These are phyloP conservation scores for Xenopus petersii DNA, from an alignment of 2,797 vertebrate species.

Conservation along the genomic window DNA sequence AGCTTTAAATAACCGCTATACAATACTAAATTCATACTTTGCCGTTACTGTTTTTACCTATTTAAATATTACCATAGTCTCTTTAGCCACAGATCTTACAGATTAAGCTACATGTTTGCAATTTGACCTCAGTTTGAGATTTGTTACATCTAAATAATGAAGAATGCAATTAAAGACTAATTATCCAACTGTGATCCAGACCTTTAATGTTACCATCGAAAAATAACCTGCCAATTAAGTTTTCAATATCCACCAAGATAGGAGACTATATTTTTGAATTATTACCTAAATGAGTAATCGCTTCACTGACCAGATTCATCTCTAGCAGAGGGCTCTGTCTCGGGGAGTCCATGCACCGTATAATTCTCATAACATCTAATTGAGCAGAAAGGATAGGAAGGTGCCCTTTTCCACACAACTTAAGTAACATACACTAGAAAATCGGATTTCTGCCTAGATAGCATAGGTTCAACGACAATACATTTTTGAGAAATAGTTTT, in stretches of 20 bases:
- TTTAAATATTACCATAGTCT: no score
- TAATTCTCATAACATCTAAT: constrained; percentile 1
- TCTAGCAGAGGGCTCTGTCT: not conserved
- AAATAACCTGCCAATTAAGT: not conserved
- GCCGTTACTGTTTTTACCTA: no score
- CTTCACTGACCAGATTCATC: not conserved
- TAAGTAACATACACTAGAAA: not conserved
- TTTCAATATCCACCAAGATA: not conserved
- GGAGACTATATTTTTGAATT: not conserved
- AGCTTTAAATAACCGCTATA: no score
- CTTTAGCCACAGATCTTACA: no score
- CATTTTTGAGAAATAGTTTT: not conserved
- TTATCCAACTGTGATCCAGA: not conserved
- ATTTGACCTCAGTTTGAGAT: not conserved
- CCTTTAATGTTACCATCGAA: not conserved
- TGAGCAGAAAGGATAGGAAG: not conserved
- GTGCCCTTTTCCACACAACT: not conserved
- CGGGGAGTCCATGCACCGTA: not conserved
- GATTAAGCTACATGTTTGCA: no score
- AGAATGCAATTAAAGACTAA: not conserved
- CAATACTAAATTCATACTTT: no score
- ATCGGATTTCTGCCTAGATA: not conserved
- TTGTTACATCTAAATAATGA: not conserved
- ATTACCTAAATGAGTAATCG: not conserved
- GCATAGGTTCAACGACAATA: not conserved